Percentiles rank a stretch among this genome's conserved stretches.
Conservation (phyloP, 2,888 invertebrate genomes). For the Lepas anatifera region DNA sequence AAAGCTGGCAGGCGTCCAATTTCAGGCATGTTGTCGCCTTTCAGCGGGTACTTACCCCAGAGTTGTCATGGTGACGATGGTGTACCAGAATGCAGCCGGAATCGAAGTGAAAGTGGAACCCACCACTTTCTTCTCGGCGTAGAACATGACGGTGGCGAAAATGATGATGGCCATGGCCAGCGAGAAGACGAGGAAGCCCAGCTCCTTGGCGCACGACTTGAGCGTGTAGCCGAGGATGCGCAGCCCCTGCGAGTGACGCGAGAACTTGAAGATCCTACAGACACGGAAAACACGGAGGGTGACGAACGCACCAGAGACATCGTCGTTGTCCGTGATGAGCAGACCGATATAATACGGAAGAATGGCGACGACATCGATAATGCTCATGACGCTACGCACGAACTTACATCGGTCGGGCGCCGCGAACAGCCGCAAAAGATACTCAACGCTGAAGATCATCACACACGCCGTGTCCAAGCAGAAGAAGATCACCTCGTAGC, state of each 20-base stretch:
- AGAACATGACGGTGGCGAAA: constrained; percentile 99
- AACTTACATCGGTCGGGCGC: constrained; percentile 98
- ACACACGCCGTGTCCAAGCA: constrained; percentile 99
- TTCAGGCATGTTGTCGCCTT: too few relatives aligned
- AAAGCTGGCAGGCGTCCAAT: too few relatives aligned
- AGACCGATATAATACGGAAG: constrained; percentile 98
- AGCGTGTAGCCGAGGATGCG: constrained; percentile 97
- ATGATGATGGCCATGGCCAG: constrained; percentile 99
- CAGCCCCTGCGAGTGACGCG: constrained; percentile 91
- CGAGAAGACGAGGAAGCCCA: constrained; percentile 98
- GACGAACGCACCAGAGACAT: constrained; percentile 97
- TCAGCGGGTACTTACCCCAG: constrained; percentile 90
- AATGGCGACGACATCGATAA: constrained; percentile 99
- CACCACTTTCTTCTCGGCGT: constrained; percentile 97
- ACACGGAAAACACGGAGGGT: constrained; percentile 97
- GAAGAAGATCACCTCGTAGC: constrained; percentile 96
- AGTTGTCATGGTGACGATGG: constrained; percentile 99
- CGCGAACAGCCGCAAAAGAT: constrained; percentile 57
- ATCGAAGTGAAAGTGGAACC: constrained; percentile 98
- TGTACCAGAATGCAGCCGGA: constrained; percentile 99
- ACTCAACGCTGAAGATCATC: constrained; percentile 90
- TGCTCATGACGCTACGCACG: constrained; percentile 95
- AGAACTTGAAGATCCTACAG: constrained; percentile 99
- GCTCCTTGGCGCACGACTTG: constrained; percentile 96
- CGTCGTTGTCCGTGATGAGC: constrained; percentile 84